Base-by-base conservation (phyloP, 2,113 vertebrate species). In the Gallinago undulata region DNA sequence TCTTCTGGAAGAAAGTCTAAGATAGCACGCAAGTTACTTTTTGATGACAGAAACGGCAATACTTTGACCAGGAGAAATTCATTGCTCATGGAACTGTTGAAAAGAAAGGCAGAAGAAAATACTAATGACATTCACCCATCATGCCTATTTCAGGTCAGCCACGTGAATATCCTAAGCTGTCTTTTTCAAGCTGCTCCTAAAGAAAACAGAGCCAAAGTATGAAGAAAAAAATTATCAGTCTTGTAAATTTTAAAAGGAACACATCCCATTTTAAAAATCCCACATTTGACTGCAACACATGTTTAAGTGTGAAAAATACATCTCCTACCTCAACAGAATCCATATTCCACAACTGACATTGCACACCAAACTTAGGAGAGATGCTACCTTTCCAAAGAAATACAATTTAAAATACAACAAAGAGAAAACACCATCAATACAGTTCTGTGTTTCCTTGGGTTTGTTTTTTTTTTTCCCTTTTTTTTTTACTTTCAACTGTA, bases 1-100 rank as follows among this genome's bases (percentile, higher is more conserved):
- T 51, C 88, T 75, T 85, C 12, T 51, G 45, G 35, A 93, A 83
- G 55, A 70, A 95, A 94, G 67, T 78, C 84, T 64, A 47, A 77
- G 84, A 82, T 11, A 62, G 70, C 18, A 56, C 18, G 59, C 31
- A 90, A 94, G 87, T 90, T 94, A 85, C 78, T 87, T 91, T 89
- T 70, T 83, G 81, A 88, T 94, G 93, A 94, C 87, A 95, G 78
- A 74, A 88, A 87, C 83, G 67, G 82, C 78, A 87, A 91, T 94
- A 74, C 78, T 83, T 85, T 77, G 89, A 80, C 92, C 94, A 88
- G 37, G 45, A 79, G 18, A 80, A 94, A 93, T 87, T 83, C 57
- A 67, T 37, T 93, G 91, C 43, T 94, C 70, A 83, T 9, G 5
- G 55, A 93, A 90, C 70, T 85, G 78, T 73, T 87, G 91, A 80